These are phyloP conservation scores for Cliona cf. orientalis DNA, from an alignment of 37 sponge, comb jelly and placozoan genomes.

Conservation along the genomic window DNA sequence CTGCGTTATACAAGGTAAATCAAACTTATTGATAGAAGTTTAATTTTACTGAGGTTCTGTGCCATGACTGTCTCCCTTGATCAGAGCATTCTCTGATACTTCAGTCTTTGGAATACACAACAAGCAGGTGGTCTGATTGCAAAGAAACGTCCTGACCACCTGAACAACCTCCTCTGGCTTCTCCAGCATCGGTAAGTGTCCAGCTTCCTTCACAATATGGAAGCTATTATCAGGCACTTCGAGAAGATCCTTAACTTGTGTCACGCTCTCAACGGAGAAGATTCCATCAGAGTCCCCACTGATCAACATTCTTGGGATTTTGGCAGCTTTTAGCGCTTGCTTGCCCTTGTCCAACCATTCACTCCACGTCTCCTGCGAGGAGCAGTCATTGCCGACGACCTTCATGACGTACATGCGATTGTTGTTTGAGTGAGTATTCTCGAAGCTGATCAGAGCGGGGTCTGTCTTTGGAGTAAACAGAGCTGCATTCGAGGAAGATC, in stretches of 20 bases:
- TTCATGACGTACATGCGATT: slow-evolving; percentile 80
- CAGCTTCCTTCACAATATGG: slow-evolving; percentile 41
- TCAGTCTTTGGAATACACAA: too few species aligned
- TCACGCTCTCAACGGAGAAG: slow-evolving; percentile 34
- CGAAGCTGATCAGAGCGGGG: slow-evolving; percentile 57
- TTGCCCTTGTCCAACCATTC: slow-evolving; percentile 22
- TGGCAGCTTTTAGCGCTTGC: slow-evolving; percentile 1
- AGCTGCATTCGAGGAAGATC: slow-evolving; percentile 56
- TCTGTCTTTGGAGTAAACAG: slow-evolving; percentile 60
- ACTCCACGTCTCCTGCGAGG: slow-evolving; percentile 37
- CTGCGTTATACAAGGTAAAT: too few species aligned
- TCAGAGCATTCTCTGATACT: too few species aligned
- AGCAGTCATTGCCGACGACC: slow-evolving; percentile 35
- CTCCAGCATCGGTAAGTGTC: slow-evolving; percentile 72
- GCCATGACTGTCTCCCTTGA: too few species aligned
- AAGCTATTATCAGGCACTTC: slow-evolving; percentile 26
- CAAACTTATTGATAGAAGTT: too few species aligned
- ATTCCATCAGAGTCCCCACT: slow-evolving; percentile 50
- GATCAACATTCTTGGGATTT: slow-evolving; percentile 12
- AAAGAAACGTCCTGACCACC: slow-evolving; percentile 27
- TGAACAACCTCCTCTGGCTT: slow-evolving; percentile 28
- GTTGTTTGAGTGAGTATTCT: slow-evolving; percentile 51
- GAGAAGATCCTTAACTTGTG: neutral
- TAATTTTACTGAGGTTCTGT: too few species aligned
- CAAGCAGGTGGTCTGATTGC: neutral